Conservation (phyloP, 2,113 vertebrate species). For the Grammomys surdaster region DNA sequence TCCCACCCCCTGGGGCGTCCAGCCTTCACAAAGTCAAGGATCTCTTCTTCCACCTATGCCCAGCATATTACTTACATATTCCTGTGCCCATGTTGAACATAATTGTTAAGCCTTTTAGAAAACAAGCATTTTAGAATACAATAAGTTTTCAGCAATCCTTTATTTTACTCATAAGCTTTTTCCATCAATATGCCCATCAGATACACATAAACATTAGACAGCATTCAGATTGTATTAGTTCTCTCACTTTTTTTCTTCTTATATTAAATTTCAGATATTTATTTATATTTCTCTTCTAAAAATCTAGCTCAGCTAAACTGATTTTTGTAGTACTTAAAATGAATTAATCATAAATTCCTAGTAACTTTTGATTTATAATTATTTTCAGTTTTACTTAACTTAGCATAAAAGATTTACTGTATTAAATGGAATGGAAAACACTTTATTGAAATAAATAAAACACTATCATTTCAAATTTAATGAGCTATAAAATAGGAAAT, state of each 20-base stretch:
- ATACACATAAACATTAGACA: neutral
- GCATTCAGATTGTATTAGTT: neutral
- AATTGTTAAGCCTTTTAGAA: neutral
- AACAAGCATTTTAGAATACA: neutral
- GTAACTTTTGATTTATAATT: neutral
- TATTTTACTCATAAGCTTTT: neutral
- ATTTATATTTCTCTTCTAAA: neutral
- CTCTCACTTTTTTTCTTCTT: neutral
- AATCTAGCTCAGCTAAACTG: neutral
- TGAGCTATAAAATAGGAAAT: neutral
- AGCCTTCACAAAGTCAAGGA: no score
- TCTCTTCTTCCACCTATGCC: no score
- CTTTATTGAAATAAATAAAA: neutral
- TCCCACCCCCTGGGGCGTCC: no score
- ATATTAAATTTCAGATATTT: conserved; percentile 4
- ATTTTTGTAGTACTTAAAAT: neutral
- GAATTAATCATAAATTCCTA: neutral
- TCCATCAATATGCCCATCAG: neutral
- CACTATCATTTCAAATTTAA: conserved; percentile 15
- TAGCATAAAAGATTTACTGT: neutral
- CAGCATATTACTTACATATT: no score
- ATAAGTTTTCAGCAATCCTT: neutral
- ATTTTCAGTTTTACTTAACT: neutral
- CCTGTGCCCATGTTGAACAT: neutral
- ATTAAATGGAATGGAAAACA: neutral